Conservation (phyloP, 2,888 invertebrate genomes). For the Drosophila borealis region DNA sequence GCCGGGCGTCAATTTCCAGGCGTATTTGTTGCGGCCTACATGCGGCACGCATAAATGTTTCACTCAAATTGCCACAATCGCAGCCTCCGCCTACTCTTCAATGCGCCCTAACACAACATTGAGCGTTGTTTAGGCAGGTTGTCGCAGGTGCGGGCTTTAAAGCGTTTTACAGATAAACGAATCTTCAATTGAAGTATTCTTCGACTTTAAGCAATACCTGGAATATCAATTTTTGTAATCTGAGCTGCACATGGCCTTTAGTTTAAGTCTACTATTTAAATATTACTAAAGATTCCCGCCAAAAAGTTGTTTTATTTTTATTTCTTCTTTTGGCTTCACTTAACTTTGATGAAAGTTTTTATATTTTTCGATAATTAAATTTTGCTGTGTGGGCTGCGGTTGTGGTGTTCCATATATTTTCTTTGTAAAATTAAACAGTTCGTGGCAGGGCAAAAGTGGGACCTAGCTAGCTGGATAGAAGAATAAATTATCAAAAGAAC, state of each 20-base stretch:
- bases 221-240: constrained; percentile 1
- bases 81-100: background rate
- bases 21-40: constrained; percentile 27
- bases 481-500: too few species aligned
- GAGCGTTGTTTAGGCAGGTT: background rate
- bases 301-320: background rate
- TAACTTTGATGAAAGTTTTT: constrained; percentile 6
- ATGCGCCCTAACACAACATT: background rate
- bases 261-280: constrained; percentile 8
- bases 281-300: constrained; percentile 4
- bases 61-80: constrained; percentile 18
- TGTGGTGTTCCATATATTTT: too few species aligned
- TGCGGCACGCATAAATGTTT: constrained; percentile 25
- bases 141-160: constrained; percentile 2
- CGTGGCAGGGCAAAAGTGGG: too few species aligned
- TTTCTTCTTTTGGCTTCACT: background rate
- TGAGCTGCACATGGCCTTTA: background rate
- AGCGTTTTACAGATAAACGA: constrained; percentile 7
- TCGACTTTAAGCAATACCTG: background rate
- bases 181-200: background rate
- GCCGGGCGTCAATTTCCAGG: constrained; percentile 19
- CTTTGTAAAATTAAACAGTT: too few species aligned
- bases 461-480: too few species aligned
- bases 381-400: background rate
- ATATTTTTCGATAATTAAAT: background rate